phyloP scores from a whole-genome alignment of 2,888 invertebrate genomes.

The Mesorhabditis belari region DNA sequence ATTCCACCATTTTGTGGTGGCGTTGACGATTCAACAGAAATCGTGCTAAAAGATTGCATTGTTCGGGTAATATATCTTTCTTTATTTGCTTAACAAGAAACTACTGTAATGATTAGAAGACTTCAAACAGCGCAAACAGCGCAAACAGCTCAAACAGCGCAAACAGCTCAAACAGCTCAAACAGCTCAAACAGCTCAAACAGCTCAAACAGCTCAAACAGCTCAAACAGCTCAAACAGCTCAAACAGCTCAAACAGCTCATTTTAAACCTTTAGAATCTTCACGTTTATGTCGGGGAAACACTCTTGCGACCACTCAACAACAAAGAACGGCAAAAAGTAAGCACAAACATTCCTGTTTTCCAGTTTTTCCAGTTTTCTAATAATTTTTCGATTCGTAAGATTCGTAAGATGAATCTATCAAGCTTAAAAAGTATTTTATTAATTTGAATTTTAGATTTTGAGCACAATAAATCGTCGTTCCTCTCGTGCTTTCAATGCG shows the following conservation, averaged over 20 bases:
- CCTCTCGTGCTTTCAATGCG: background rate
- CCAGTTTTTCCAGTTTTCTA: background rate
- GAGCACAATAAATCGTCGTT: background rate
- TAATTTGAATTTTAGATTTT: too few relatives aligned
- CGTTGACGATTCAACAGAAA: constrained; percentile 27
- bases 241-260: too few relatives aligned
- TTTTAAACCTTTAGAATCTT: constrained; percentile 14
- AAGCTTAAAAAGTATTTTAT: too few relatives aligned
- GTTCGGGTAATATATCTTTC: constrained; percentile 16
- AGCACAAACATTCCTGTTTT: too few relatives aligned
- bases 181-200: too few relatives aligned
- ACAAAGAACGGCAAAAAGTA: constrained; percentile 23
- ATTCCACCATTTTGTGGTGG: constrained; percentile 28
- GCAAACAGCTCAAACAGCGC: too few relatives aligned
- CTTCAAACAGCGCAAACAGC: constrained; percentile 24
- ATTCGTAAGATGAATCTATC: too few relatives aligned
- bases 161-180: too few relatives aligned
- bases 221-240: too few relatives aligned
- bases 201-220: too few relatives aligned
- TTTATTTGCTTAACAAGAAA: background rate
- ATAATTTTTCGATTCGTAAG: too few relatives aligned
- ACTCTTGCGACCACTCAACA: constrained; percentile 24
- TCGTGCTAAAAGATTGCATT: constrained; percentile 24
- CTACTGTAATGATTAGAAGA: constrained; percentile 14
- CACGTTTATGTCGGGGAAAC: constrained; percentile 29